These are phyloP conservation scores for Pampusana beccarii DNA, from an alignment of 2,113 vertebrate genomes.

Conservation along the genomic window DNA sequence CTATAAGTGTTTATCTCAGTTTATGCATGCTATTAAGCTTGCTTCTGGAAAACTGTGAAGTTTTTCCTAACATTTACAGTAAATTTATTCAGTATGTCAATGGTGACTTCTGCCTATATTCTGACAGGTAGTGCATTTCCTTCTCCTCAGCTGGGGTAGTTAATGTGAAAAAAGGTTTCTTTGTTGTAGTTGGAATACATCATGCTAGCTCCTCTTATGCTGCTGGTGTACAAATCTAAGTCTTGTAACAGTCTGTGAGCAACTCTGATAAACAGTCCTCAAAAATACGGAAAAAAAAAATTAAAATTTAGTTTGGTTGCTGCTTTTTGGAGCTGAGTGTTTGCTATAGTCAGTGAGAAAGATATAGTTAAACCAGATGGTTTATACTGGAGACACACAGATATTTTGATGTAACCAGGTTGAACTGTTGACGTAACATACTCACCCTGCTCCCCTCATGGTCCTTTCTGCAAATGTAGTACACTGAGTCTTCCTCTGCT, in stretches of 20 bases:
- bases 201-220: not conserved
- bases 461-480: not conserved
- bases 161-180: not conserved
- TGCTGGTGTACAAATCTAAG: not conserved
- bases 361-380: not conserved
- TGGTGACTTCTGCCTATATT: not conserved
- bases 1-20: not conserved
- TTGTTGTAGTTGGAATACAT: not conserved
- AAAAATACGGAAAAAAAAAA: no score
- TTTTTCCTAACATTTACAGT: not conserved
- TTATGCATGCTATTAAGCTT: not conserved
- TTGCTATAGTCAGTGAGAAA: not conserved
- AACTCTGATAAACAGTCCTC: not conserved
- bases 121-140: not conserved
- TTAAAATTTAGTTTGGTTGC: not conserved
- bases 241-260: not conserved
- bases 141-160: not conserved
- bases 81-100: not conserved
- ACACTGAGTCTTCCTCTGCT: not conserved
- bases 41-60: not conserved
- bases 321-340: not conserved
- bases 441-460: not conserved
- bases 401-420: not conserved
- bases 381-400: not conserved
- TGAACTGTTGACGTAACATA: not conserved